These are phyloP conservation scores for Neosilurus mollespiculum DNA, from an alignment of 2,797 vertebrate species.

Conservation along the genomic window DNA sequence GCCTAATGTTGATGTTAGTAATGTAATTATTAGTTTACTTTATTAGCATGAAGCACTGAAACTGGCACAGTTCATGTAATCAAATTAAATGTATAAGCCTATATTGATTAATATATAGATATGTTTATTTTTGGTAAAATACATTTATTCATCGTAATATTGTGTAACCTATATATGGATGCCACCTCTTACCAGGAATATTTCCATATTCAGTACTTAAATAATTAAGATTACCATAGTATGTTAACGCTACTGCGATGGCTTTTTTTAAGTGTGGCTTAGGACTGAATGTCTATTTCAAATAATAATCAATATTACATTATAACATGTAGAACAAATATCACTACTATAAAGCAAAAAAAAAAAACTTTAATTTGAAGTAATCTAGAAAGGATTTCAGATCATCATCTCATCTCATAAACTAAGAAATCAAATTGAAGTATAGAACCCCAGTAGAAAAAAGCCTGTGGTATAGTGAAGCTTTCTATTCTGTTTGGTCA, in stretches of 20 bases:
- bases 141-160: background rate
- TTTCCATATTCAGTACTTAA: background rate
- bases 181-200: background rate
- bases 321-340: background rate
- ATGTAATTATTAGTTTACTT: background rate
- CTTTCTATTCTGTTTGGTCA: background rate
- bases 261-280: background rate
- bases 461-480: background rate
- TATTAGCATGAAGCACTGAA: background rate
- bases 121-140: background rate
- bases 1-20: background rate
- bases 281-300: background rate
- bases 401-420: background rate
- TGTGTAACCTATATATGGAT: background rate
- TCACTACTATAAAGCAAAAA: background rate
- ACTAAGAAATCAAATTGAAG: background rate
- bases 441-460: background rate
- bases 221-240: background rate
- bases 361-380: background rate
- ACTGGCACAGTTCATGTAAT: background rate
- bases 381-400: background rate
- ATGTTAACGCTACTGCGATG: background rate
- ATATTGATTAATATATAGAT: background rate
- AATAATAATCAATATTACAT: constrained; percentile 4
- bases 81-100: background rate